These are phyloP conservation scores for Nasonia longicornis DNA, from an alignment of 1,140 invertebrate species.

Conservation along the genomic window DNA sequence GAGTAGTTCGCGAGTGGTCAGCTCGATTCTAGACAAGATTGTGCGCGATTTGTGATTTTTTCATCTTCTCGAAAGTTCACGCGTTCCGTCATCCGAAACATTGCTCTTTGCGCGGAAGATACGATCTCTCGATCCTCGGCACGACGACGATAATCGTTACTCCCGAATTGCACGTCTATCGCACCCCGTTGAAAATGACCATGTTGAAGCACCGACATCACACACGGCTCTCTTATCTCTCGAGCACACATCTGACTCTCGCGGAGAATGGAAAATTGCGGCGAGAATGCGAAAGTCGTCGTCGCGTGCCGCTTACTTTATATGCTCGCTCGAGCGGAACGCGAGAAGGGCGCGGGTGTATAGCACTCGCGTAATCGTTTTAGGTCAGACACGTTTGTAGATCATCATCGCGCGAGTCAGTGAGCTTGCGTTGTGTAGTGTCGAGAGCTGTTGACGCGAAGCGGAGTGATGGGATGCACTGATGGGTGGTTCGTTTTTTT, in stretches of 20 bases:
- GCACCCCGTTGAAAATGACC: no score
- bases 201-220: not conserved
- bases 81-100: no score
- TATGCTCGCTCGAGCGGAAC: slow-evolving; percentile 7
- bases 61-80: not conserved
- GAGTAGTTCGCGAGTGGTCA: not conserved
- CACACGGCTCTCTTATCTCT: not conserved
- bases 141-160: no score
- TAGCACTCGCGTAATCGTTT: slow-evolving; percentile 17
- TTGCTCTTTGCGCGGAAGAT: no score
- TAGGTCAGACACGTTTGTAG: slow-evolving; percentile 33
- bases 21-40: not conserved
- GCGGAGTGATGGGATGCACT: no score
- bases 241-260: not conserved
- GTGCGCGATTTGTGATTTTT: not conserved
- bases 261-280: slow-evolving; percentile 3
- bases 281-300: slow-evolving; percentile 38
- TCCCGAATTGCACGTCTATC: no score
- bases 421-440: not conserved
- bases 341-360: not conserved
- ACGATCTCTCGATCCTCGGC: no score
- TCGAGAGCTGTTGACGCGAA: no score
- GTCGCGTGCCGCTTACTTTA: slow-evolving; percentile 16
- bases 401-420: not conserved
- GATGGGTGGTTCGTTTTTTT: no score